Conservation (phyloP, 1,140 invertebrate genomes). For the Schlechtendalia chinensis region DNA sequence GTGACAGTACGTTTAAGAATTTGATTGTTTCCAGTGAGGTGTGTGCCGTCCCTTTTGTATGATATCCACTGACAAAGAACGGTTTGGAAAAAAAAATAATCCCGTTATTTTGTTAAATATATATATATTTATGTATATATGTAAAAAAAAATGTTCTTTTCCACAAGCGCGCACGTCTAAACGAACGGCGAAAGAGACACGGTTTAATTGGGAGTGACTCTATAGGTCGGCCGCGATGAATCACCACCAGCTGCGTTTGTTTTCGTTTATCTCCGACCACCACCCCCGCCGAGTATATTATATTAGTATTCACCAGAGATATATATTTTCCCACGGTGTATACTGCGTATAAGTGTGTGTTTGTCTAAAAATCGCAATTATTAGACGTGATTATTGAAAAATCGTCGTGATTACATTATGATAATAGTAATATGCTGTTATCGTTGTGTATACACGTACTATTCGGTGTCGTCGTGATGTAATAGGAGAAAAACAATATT, state of each 20-base stretch:
- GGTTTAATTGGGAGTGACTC: neutral
- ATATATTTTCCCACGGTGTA: conserved; percentile 1
- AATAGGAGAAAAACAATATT: neutral
- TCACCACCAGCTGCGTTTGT: neutral
- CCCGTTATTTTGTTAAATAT: no score
- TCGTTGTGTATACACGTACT: neutral
- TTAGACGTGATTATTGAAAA: conserved; percentile 12
- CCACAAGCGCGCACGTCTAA: no score
- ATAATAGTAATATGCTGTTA: neutral
- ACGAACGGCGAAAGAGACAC: no score
- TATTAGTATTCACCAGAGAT: no score
- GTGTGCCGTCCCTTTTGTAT: no score
- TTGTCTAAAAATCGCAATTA: neutral
- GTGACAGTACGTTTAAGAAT: no score
- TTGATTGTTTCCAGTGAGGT: no score
- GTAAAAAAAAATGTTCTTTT: no score
- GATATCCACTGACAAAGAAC: no score
- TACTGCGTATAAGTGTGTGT: neutral
- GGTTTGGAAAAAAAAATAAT: no score
- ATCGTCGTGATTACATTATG: neutral
- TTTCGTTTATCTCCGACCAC: neutral
- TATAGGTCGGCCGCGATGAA: neutral
- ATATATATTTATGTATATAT: no score
- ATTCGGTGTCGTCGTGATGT: neutral
- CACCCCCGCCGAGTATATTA: neutral